phyloP scores from a whole-genome alignment of 2,888 invertebrate genomes.

The Hydrotaea diabolus region DNA sequence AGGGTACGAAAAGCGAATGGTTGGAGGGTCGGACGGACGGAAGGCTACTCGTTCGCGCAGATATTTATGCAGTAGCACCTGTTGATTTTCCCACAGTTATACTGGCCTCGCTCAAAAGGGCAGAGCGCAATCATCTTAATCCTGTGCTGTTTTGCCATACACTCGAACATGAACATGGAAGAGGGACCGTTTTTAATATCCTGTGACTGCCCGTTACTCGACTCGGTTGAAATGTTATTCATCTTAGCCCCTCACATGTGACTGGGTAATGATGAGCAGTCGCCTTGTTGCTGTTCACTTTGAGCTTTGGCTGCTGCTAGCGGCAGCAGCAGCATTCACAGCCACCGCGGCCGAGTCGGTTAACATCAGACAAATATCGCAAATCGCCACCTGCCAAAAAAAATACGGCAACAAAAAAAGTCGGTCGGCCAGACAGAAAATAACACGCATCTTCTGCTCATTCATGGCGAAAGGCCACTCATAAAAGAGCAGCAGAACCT shows the following conservation, averaged over 20 bases:
- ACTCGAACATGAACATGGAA: no score
- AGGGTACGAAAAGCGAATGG: not conserved
- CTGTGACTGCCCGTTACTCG: slow-evolving; percentile 59
- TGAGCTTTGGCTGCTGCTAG: not conserved
- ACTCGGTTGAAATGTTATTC: slow-evolving; percentile 49
- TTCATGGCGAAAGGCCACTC: slow-evolving; percentile 41
- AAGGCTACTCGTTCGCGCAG: not conserved
- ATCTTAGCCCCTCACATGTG: slow-evolving; percentile 41
- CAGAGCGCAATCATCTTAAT: slow-evolving; percentile 57
- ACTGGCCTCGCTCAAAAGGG: slow-evolving; percentile 25
- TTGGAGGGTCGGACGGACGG: not conserved
- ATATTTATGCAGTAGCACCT: slow-evolving; percentile 78
- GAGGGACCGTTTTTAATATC: slow-evolving; percentile 59
- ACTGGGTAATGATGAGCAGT: not conserved
- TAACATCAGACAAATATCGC: slow-evolving; percentile 67
- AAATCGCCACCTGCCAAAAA: slow-evolving; percentile 70
- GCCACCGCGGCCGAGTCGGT: slow-evolving; percentile 42
- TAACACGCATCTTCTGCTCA: slow-evolving; percentile 31
- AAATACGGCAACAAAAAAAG: slow-evolving; percentile 30
- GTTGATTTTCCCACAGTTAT: slow-evolving; percentile 76
- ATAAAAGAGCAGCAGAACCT: slow-evolving; percentile 24
- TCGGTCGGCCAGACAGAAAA: slow-evolving; percentile 25
- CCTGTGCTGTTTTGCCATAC: slow-evolving; percentile 49
- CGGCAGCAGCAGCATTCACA: slow-evolving; percentile 14
- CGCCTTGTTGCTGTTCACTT: not conserved